Base-by-base conservation (phyloP, 2,888 invertebrate species). In the Lottia scabra region DNA sequence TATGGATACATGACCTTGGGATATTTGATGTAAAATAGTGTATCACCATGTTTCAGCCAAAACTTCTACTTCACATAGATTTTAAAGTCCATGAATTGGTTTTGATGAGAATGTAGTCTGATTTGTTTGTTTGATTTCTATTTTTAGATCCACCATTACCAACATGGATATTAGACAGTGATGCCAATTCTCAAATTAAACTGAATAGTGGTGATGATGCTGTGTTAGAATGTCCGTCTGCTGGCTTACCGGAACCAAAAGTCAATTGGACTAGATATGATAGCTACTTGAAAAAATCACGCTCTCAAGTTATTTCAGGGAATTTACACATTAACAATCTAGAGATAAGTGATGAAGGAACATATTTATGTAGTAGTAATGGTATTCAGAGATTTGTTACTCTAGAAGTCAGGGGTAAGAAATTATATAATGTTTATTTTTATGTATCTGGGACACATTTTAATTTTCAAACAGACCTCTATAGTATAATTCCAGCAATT, bases 251-350 rank as follows among this genome's bases (percentile, higher is more conserved):
- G 1, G 26, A 16, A 10, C 63, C 68, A 16, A 43, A 68, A 13
- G 48, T 76, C 62, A 48, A 64, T 16, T 76, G 76, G 76, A 67
- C 63, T 19, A 73, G 68, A 23, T 68, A 65, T 30, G 74, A 71
- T 19, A 69, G 73, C 19, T 63, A 65, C 27, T 72, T 76, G 10
- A 19, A 19, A 10, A 19, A 19, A 23, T 56, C 56, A 56, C 19
- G 56, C 8, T 56, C 56, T 23, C 19, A 19, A 56, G 56, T 56
- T 56, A 56, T 56, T 15, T 56, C 56, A 56, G 56, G 86, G 69
- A 87, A 84, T 76, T 75, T 87, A 16, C 76, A 82, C 63, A 80
- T 88, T 3, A 75, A 78, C 27, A 80, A 86, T 67, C 80, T 87
- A 38, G 80, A 81, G 46, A 70, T 75, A 16, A 79, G 78, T 63